Conservation (phyloP, 2,888 invertebrate species). For the Apotomis capreana region DNA sequence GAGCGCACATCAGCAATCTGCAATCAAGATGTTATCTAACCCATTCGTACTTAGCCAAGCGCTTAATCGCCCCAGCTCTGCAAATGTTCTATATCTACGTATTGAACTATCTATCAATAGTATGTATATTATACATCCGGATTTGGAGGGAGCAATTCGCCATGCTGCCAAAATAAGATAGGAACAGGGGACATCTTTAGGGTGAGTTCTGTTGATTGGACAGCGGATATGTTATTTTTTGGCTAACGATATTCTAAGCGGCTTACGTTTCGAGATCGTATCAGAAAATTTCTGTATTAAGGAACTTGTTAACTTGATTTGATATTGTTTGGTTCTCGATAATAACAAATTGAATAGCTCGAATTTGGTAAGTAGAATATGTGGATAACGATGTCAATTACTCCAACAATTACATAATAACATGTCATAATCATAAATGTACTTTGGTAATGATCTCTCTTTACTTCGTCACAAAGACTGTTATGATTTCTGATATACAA, state of each 20-base stretch:
- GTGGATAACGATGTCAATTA: background rate
- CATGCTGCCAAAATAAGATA: slow-evolving; percentile 68
- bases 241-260: slow-evolving; percentile 38
- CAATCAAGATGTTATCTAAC: slow-evolving; percentile 65
- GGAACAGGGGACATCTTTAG: slow-evolving; percentile 50
- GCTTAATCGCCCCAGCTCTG: slow-evolving; percentile 73
- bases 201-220: slow-evolving; percentile 44
- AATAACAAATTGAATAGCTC: background rate
- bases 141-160: slow-evolving; percentile 73
- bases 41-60: slow-evolving; percentile 60
- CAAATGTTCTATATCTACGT: slow-evolving; percentile 60
- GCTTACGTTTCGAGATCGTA: slow-evolving; percentile 35
- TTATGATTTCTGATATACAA: background rate
- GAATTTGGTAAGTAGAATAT: background rate
- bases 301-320: slow-evolving; percentile 15
- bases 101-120: slow-evolving; percentile 1
- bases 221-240: slow-evolving; percentile 39
- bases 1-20: slow-evolving; percentile 55
- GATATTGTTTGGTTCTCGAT: slow-evolving; percentile 5
- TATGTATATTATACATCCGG: slow-evolving; percentile 56
- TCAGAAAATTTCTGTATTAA: slow-evolving; percentile 18
- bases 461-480: background rate
- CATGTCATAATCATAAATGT: background rate
- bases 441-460: background rate
- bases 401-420: background rate